A percentile compares a stretch with the other conserved stretches of the same genome.
phyloP scores from a whole-genome alignment of 2,888 invertebrate species.

The Sepioteuthis lessoniana region DNA sequence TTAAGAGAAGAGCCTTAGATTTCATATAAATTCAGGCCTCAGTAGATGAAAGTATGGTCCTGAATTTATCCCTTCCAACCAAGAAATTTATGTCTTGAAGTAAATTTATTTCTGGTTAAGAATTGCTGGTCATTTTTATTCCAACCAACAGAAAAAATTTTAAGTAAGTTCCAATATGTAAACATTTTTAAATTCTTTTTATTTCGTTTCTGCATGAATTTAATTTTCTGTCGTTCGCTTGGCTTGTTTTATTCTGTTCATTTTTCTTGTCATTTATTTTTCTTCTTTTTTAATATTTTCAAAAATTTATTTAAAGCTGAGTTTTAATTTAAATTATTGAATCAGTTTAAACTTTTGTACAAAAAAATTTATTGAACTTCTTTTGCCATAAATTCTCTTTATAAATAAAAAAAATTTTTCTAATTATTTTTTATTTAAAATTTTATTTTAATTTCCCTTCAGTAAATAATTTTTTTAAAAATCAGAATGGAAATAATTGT shows the following conservation, averaged over 20 bases:
- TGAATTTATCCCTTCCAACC: no score
- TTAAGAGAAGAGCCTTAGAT: no score
- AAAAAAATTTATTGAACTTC: neutral
- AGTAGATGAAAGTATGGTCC: no score
- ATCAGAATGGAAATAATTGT: no score
- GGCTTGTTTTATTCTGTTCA: neutral
- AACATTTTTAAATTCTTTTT: neutral
- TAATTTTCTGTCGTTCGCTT: conserved; percentile 8
- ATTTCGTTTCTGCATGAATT: neutral
- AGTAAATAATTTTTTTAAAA: no score
- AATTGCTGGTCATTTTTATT: neutral
- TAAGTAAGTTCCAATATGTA: neutral
- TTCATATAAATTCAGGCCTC: no score
- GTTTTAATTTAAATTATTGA: neutral
- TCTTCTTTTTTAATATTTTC: no score
- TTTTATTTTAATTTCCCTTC: neutral
- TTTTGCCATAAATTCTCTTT: neutral
- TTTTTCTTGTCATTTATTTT: neutral
- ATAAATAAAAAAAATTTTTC: neutral
- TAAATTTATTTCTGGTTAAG: no score
- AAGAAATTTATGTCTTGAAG: no score
- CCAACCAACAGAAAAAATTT: neutral
- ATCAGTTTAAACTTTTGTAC: neutral
- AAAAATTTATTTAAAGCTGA: no score
- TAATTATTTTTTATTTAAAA: neutral